These are phyloP conservation scores for Lycia hirtaria DNA, from an alignment of 2,888 invertebrate genomes.

Conservation along the genomic window DNA sequence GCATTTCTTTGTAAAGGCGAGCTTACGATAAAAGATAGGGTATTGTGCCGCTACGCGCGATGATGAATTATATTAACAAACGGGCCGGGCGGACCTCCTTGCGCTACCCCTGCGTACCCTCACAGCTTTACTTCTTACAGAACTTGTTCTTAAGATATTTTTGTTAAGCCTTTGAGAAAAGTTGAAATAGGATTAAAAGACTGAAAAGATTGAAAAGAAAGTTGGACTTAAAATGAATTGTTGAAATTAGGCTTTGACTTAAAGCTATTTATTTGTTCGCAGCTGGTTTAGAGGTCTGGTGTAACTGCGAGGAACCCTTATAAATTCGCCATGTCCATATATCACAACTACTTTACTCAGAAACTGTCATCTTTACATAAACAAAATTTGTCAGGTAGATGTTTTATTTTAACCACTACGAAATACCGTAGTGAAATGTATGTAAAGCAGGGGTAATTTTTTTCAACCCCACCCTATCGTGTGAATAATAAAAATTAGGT, in stretches of 20 bases:
- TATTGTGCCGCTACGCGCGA: constrained; percentile 31
- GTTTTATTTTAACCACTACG: too few species aligned
- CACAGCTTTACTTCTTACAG: constrained; percentile 8
- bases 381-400: neutral
- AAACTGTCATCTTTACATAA: neutral
- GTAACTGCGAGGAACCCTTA: too few species aligned
- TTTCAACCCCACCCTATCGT: too few species aligned
- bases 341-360: too few species aligned
- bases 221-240: neutral
- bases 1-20: constrained; percentile 30
- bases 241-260: neutral
- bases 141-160: constrained; percentile 13
- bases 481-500: too few species aligned
- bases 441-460: too few species aligned
- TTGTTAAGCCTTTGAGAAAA: constrained; percentile 19
- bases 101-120: neutral
- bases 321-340: too few species aligned
- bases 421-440: too few species aligned
- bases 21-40: constrained; percentile 28
- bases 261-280: too few species aligned
- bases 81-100: constrained; percentile 1
- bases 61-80: constrained; percentile 32
- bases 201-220: constrained; percentile 10
- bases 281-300: too few species aligned
- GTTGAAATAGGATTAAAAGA: constrained; percentile 14